These are phyloP conservation scores for Alentia gelatinosa DNA, from an alignment of 2,888 invertebrate species.

Conservation along the genomic window DNA sequence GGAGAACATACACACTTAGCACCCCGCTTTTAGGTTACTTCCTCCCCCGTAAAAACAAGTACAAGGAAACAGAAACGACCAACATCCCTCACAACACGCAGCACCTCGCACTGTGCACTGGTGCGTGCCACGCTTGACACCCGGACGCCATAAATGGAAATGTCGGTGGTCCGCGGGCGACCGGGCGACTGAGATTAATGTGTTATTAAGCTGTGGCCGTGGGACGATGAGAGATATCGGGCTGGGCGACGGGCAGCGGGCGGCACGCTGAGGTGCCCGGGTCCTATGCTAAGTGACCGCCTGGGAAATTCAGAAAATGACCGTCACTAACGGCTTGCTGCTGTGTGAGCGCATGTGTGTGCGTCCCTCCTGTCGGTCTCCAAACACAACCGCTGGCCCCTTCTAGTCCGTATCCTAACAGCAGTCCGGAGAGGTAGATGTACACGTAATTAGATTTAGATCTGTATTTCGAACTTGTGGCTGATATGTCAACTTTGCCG, in stretches of 20 bases:
- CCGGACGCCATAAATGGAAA: conserved; percentile 16
- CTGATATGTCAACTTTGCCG: too few species aligned
- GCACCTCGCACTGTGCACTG: background rate
- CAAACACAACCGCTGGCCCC: background rate
- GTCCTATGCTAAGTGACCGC: conserved; percentile 20
- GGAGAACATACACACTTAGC: too few species aligned
- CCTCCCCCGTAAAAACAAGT: too few species aligned
- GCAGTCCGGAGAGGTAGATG: background rate
- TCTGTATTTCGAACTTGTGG: too few species aligned
- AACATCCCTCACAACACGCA: too few species aligned
- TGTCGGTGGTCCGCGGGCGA: background rate
- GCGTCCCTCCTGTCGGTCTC: background rate
- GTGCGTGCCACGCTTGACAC: background rate
- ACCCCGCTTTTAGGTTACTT: too few species aligned
- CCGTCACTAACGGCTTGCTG: background rate
- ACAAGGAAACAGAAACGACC: too few species aligned
- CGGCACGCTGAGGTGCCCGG: background rate
- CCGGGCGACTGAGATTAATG: conserved; percentile 35
- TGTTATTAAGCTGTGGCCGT: background rate
- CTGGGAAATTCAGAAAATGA: conserved; percentile 18
- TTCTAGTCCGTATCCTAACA: too few species aligned
- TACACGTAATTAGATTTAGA: background rate
- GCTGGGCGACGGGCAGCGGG: background rate
- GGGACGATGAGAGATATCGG: background rate
- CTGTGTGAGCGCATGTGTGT: background rate